Evolutionary conservation across 2,797 vertebrate species (phyloP), one percentile per base, ranked within the genome.

Genomic region (Perodicticus potto): DNA sequence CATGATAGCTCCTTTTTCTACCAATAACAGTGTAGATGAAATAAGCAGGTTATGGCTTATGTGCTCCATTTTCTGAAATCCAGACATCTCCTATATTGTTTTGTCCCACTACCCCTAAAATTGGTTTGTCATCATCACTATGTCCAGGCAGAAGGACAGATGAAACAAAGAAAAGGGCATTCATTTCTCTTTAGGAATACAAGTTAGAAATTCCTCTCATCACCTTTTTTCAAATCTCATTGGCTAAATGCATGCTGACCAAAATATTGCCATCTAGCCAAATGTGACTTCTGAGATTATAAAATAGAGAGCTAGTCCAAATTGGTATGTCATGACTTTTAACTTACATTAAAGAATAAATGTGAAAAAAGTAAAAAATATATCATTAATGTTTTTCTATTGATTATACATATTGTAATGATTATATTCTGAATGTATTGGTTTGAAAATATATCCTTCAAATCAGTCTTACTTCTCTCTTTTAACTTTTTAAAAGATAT

Each of bases 281-380:
- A 37, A 69, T 7, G 9, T 49, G 16, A 7, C 2, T 88, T 91
- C 34, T 77, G 32, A 72, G 45, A 12, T 49, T 34, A 8, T 81
- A 34, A 88, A 94, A 67, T 19, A 82, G 3, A 86, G 32, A 82
- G 32, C 14, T 69, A 73, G 37, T 55, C 34, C 32, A 49, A 63
- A 53, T 0, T 63, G 34, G 69, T 40, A 7, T 80, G 23, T 29
- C 72, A 1, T 65, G 92, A 20, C 10, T 80, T 80, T 91, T 70
- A 77, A 93, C 59, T 70, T 32, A 23, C 25, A 83, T 69, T 45
- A 57, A 96, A 90, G 65, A 53, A 1, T 81, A 37, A 59, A 0
- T 82, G 49, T 82, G 22, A 85, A 67, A 83, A 92, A 84, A 77
- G 88, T 72, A 9, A 72, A 70, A 80, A 94, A 74, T 88, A 78